phyloP scores from a whole-genome alignment of 2,888 invertebrate species.

The Cerastis leucographa region DNA sequence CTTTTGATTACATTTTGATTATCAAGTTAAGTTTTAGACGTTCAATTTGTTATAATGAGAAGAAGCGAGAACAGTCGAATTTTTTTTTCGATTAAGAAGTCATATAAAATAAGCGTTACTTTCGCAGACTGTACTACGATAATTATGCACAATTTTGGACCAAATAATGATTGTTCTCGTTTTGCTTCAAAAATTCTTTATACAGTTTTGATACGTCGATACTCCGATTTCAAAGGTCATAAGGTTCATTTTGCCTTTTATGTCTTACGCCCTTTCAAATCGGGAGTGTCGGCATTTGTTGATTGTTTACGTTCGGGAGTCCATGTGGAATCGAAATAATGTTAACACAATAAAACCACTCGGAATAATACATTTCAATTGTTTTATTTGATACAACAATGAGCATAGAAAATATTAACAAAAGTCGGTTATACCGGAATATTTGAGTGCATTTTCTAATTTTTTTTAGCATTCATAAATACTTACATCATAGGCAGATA shows the following conservation, averaged over 20 bases:
- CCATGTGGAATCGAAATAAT: neutral
- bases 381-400: constrained; percentile 73
- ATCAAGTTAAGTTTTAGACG: neutral
- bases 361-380: constrained; percentile 64
- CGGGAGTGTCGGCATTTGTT: constrained; percentile 1
- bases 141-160: constrained; percentile 20
- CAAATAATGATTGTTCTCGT: constrained; percentile 8
- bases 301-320: neutral
- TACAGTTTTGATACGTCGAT: constrained; percentile 29
- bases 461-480: constrained; percentile 11
- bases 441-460: constrained; percentile 10
- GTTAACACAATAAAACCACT: constrained; percentile 46
- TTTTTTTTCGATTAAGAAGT: neutral
- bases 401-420: constrained; percentile 62
- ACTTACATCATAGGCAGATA: neutral
- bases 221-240: neutral
- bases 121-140: neutral
- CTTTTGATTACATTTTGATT: neutral
- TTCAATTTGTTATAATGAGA: neutral
- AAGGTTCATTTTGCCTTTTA: neutral
- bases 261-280: neutral
- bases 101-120: neutral
- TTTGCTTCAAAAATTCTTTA: constrained; percentile 14
- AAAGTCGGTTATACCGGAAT: constrained; percentile 62
- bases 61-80: constrained; percentile 10